These are phyloP conservation scores for Xiphorhynchus erythropygius DNA, from an alignment of 2,797 vertebrate species.

Conservation along the genomic window DNA sequence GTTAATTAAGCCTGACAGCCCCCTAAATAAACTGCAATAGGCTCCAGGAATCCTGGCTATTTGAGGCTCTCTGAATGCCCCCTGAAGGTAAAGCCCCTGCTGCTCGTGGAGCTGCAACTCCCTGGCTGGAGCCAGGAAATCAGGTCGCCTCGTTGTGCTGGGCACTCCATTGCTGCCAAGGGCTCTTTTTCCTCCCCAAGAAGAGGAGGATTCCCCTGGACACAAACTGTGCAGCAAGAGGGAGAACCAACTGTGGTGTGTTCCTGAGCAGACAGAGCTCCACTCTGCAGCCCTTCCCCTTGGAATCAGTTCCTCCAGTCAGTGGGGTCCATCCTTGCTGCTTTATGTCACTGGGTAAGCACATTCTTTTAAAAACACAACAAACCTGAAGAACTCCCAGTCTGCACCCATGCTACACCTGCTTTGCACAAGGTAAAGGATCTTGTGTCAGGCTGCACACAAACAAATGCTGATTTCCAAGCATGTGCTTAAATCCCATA, in stretches of 20 bases:
- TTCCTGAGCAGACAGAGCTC: background rate
- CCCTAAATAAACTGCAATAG: constrained; percentile 48
- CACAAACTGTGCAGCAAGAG: background rate
- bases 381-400: background rate
- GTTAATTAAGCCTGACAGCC: constrained; percentile 65
- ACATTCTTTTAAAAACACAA: background rate
- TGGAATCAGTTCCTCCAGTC: background rate
- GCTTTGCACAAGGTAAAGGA: background rate
- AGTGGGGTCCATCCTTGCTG: background rate
- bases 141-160: background rate
- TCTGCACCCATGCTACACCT: background rate
- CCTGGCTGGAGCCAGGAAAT: background rate
- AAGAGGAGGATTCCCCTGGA: background rate
- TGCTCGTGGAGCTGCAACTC: background rate
- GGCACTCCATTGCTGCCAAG: constrained; percentile 25
- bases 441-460: background rate
- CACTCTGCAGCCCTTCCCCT: background rate
- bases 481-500: background rate
- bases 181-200: background rate
- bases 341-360: background rate
- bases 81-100: constrained; percentile 4
- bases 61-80: constrained; percentile 25
- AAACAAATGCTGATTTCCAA: background rate
- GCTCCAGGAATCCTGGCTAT: constrained; percentile 19
- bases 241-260: background rate